Percentiles rank a stretch among this genome's conserved stretches.
phyloP scores from a whole-genome alignment of 2,888 invertebrate genomes.

The Nomada flava region DNA sequence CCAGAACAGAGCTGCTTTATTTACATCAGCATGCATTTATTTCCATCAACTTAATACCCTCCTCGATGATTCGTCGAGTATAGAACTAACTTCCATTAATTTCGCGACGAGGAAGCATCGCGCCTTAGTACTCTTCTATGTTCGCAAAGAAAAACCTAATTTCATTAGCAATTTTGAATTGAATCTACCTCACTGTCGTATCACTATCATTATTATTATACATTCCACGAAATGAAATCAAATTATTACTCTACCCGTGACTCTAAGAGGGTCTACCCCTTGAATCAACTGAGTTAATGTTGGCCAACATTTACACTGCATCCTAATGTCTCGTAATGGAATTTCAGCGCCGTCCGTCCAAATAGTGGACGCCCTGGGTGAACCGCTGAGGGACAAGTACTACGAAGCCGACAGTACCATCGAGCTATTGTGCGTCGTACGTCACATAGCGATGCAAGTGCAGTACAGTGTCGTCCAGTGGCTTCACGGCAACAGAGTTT shows the following conservation, averaged over 20 bases:
- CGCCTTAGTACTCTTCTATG: no score
- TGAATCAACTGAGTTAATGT: not conserved
- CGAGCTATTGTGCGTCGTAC: constrained; percentile 87
- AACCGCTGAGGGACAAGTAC: constrained; percentile 88
- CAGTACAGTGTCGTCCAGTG: constrained; percentile 86
- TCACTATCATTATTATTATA: no score
- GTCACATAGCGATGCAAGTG: constrained; percentile 85
- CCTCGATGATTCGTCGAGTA: no score
- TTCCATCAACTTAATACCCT: no score
- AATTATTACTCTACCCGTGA: not conserved
- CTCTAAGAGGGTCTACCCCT: not conserved
- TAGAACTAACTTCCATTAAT: no score
- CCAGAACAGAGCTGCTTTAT: no score
- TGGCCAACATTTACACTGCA: not conserved
- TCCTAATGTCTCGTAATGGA: constrained; percentile 25
- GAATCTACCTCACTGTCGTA: no score
- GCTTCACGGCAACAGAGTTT: constrained; percentile 87
- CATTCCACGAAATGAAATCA: not conserved
- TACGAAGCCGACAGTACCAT: constrained; percentile 90
- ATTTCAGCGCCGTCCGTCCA: constrained; percentile 88
- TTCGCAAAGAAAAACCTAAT: no score
- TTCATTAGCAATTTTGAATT: no score
- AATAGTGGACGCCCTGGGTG: constrained; percentile 89
- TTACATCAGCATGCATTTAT: no score
- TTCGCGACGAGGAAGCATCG: no score